Base-by-base conservation (phyloP, 53 echinoderm and acorn worm genomes). In the Astropecten irregularis region DNA sequence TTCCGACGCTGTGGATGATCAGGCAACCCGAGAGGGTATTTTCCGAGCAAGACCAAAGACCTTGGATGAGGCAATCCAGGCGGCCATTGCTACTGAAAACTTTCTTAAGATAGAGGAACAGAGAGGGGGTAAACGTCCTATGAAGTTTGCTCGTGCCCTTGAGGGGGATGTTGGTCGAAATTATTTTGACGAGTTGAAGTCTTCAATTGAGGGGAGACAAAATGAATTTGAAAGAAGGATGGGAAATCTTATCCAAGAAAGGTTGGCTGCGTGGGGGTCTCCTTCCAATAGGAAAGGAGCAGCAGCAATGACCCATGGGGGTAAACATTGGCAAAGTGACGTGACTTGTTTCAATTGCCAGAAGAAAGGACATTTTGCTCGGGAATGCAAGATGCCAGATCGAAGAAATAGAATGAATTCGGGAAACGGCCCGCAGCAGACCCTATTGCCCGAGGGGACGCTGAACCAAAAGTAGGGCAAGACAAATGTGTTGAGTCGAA, bases 351-450 rank as follows among this genome's bases (percentile, higher is more conserved):
- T 50, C 29, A 71, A 51, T 49, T 71, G 71, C 34, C n/a, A 71
- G 31, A 71, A 22, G 31, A 71, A 71, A 51, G 71, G 71, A 29
- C 50, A 71, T 34, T 71, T 33, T 20, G 50, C 71, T 1, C 71
- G 51, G 16, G 35, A 71, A 32, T 71, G 71, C 31, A 44, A 46
- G 32, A 15, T 15, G 31, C 33, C 36, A 11, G n/a, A n/a, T n/a
- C 25, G 54, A 54, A 54, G 0, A 2, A 52, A 37, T 20, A 55
- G 37, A 13, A 21, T 16, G 2, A 3, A 48, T 56, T 69, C 71
- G 74, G 85, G 50, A 85, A 85, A 85, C 85, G 73, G 14, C 2
- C 4, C 15, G 48, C 85, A 85, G 74, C 85, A 32, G 44, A 59
- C 85, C 48, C 73, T 7, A 37, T 29, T 63, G 63, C 85, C 74